A percentile compares a stretch with the other conserved stretches of the same genome.
phyloP scores from a whole-genome alignment of 1,140 invertebrate species.

The Polyergus mexicanus region DNA sequence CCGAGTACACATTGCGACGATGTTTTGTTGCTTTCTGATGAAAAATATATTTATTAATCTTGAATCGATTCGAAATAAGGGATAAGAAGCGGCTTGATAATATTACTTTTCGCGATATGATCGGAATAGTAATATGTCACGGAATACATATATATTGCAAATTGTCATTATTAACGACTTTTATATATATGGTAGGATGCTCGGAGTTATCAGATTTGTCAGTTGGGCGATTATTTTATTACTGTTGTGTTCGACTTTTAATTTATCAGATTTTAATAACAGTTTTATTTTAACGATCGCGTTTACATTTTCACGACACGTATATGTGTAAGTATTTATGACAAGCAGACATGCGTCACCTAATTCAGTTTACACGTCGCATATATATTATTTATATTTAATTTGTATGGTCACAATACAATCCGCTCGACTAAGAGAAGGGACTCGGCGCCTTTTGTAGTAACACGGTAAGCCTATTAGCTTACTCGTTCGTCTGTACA shows the following conservation, averaged over 20 bases:
- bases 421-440: conserved; percentile 23
- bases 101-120: neutral
- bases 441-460: conserved; percentile 48
- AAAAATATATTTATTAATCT: conserved; percentile 19
- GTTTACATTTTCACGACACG: neutral
- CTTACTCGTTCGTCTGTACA: conserved; percentile 51
- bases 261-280: neutral
- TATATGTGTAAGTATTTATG: neutral
- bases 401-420: conserved; percentile 27
- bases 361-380: conserved; percentile 39
- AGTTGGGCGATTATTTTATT: neutral
- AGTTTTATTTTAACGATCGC: conserved; percentile 1
- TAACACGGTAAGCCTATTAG: conserved; percentile 72
- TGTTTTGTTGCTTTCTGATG: conserved; percentile 31
- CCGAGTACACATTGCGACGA: conserved; percentile 7
- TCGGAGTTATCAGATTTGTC: neutral
- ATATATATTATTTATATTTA: conserved; percentile 52
- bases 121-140: neutral
- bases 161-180: neutral
- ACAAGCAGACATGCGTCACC: conserved; percentile 4
- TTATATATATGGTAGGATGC: too few relatives aligned
- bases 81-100: neutral
- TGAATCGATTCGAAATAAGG: conserved; percentile 4
- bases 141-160: too few relatives aligned
- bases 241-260: neutral